Evolutionary conservation across 2,113 vertebrate genomes (phyloP), one percentile per base, ranked within the genome.

Genomic region (Cinclus mexicanus): DNA sequence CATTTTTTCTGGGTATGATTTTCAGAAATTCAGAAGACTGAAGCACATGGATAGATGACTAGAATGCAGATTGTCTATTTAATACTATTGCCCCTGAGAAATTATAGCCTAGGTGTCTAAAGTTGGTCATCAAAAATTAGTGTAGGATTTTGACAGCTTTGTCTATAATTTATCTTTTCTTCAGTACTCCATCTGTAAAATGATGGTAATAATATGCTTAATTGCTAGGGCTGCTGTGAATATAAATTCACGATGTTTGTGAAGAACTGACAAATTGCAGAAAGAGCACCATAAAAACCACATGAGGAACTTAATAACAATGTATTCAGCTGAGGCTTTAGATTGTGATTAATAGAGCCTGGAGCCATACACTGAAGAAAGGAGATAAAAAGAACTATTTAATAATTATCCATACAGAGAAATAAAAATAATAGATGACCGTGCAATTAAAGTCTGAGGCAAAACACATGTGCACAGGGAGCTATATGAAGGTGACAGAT

Each of bases 81-180:
- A 93, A 87, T 87, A 65, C 70, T 89, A 42, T 84, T 89, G 57
- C 41, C 55, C 31, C 67, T 53, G 63, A 91, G 84, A 96, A 96
- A 95, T 91, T 93, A 93, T n/a, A 94, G 52, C n/a, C 69, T 95
- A 91, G 74, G n/a, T 95, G 46, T 82, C 87, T 94, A 89, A 96
- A 95, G 83, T n/a, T 94, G 91, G 91, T 87, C 93, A 94, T 89
- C 94, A 95, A 82, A 94, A 95, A 91, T 82, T 94, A 84, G 83
- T 56, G 87, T 44, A 91, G 77, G n/a, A 13, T 89, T 91, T 94
- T 89, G 87, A 95, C 81, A 94, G 77, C 67, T 95, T 95, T 91
- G 53, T 60, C 53, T 94, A 60, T 89, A 89, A 95, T 94, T 94
- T 94, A 31, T 95, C 79, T 95, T 93, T 94, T 78, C n/a, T 94